These are phyloP conservation scores for Chrysolina oricalcia DNA, from an alignment of 2,888 invertebrate species.

Conservation along the genomic window DNA sequence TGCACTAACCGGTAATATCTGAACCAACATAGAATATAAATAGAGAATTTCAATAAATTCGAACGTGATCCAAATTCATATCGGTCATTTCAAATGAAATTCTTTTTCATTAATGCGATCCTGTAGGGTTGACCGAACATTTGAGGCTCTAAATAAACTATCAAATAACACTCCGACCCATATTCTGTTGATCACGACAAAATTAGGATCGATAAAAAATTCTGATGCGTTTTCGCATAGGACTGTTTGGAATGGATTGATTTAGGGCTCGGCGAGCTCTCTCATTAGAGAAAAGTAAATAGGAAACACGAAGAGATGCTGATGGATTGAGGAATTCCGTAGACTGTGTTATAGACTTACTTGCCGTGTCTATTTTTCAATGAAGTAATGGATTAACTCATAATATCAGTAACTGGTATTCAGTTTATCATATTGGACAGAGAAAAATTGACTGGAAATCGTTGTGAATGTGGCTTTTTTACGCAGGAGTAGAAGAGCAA, in stretches of 20 bases:
- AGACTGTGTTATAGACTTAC: conserved; percentile 36
- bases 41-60: conserved; percentile 67
- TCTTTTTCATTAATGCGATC: conserved; percentile 59
- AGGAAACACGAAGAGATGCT: conserved; percentile 46
- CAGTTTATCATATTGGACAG: neutral
- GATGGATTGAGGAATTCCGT: conserved; percentile 43
- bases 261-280: conserved; percentile 42
- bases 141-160: conserved; percentile 27
- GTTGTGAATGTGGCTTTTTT: too few species aligned
- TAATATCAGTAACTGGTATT: neutral
- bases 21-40: conserved; percentile 66
- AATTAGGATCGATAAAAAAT: neutral
- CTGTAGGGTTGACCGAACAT: conserved; percentile 45
- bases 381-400: neutral
- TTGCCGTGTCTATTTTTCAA: conserved; percentile 37
- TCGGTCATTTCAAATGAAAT: conserved; percentile 60
- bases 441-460: too few species aligned
- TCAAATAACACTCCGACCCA: conserved; percentile 31
- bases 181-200: neutral
- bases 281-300: conserved; percentile 46
- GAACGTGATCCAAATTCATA: conserved; percentile 66
- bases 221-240: conserved; percentile 11
- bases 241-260: conserved; percentile 34
- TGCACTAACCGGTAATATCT: conserved; percentile 64
- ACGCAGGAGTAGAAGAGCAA: too few species aligned